Evolutionary conservation across 2,797 vertebrate genomes (phyloP).

Genomic region (Rhynchotus rufescens): DNA sequence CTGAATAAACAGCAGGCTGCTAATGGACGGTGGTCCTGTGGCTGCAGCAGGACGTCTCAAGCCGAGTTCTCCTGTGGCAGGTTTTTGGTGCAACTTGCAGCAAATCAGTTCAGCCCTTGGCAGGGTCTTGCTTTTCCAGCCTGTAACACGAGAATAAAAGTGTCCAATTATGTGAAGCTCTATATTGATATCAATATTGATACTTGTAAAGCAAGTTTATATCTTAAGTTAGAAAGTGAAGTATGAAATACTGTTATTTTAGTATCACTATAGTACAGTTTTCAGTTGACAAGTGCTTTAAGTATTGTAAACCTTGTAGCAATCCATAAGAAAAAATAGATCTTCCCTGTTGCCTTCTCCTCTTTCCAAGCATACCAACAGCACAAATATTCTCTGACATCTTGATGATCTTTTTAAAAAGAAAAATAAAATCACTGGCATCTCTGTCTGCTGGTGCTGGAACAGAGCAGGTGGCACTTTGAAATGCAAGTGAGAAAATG

Average conservation of each 20-base stretch:
- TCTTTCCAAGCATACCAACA: not conserved
- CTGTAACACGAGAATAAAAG: not conserved
- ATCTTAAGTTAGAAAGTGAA: not conserved
- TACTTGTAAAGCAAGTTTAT: not conserved
- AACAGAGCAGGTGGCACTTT: too few relatives aligned
- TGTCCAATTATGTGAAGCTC: not conserved
- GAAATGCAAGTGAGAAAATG: not conserved
- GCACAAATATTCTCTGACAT: rapidly evolving
- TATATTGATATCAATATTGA: too few relatives aligned
- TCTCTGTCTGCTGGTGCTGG: not conserved
- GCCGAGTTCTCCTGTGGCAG: not conserved
- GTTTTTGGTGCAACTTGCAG: not conserved
- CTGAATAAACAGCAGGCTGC: not conserved
- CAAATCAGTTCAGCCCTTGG: not conserved
- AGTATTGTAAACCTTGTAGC: not conserved
- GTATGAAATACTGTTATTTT: not conserved
- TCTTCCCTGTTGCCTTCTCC: not conserved
- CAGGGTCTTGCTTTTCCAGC: not conserved
- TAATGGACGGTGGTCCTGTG: not conserved
- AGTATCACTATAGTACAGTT: not conserved
- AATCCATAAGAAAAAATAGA: not conserved
- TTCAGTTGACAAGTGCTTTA: not conserved
- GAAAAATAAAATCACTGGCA: not conserved
- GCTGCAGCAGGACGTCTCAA: not conserved
- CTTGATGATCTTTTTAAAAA: not conserved